A percentile compares a stretch with the other conserved stretches of the same genome.
phyloP scores from a whole-genome alignment of 1,140 invertebrate genomes.

The Drosophila nannoptera region DNA sequence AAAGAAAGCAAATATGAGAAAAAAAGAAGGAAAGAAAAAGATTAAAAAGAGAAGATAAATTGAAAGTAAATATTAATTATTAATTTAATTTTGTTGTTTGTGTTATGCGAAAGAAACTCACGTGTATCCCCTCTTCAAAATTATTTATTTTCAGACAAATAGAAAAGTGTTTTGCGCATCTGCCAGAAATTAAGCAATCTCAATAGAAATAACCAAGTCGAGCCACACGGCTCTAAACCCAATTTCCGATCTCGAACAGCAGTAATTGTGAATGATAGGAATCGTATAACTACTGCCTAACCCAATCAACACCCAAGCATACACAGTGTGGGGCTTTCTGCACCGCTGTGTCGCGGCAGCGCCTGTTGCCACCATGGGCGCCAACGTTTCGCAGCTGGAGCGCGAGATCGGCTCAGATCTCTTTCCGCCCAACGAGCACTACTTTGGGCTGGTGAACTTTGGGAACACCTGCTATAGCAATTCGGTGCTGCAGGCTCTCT shows the following conservation, averaged over 20 bases:
- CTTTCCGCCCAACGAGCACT: slow-evolving; percentile 98
- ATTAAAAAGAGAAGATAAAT: slow-evolving; percentile 31
- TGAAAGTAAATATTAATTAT: slow-evolving; percentile 52
- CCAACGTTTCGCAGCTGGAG: slow-evolving; percentile 98
- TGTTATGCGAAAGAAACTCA: slow-evolving; percentile 76
- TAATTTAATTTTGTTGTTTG: slow-evolving; percentile 69
- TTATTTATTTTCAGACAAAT: slow-evolving; percentile 78
- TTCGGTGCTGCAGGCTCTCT: slow-evolving; percentile 98
- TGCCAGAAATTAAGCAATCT: slow-evolving; percentile 51
- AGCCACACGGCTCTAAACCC: slow-evolving; percentile 30
- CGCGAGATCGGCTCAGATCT: slow-evolving; percentile 98
- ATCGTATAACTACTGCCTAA: neutral
- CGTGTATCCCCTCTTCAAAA: slow-evolving; percentile 79
- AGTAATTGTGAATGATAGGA: neutral
- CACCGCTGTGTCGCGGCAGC: slow-evolving; percentile 72
- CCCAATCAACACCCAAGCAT: slow-evolving; percentile 42
- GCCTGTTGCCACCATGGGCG: slow-evolving; percentile 84
- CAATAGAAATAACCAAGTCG: slow-evolving; percentile 46
- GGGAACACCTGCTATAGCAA: slow-evolving; percentile 99
- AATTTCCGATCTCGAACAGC: slow-evolving; percentile 8
- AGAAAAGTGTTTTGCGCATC: slow-evolving; percentile 69
- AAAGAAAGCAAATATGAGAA: slow-evolving; percentile 15
- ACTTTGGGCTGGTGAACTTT: slow-evolving; percentile 99
- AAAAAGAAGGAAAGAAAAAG: neutral
- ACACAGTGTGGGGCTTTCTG: slow-evolving; percentile 72